A percentile compares a stretch with the other conserved stretches of the same genome.
These are phyloP conservation scores for Apodemus agrarius DNA, from an alignment of 2,797 vertebrate genomes.

Conservation along the genomic window DNA sequence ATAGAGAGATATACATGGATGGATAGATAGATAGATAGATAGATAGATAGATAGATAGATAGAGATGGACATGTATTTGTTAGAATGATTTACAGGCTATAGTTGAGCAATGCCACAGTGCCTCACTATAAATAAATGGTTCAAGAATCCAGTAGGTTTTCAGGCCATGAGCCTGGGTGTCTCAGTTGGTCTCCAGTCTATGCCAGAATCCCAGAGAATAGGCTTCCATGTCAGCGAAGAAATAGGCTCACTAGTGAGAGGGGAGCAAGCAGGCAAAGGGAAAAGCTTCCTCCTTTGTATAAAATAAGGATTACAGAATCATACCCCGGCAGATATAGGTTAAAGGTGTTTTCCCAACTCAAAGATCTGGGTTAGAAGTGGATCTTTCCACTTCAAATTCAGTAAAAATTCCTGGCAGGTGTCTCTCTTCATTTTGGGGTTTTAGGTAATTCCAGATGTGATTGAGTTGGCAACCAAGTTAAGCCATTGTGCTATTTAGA, in stretches of 20 bases:
- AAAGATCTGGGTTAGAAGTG: no score
- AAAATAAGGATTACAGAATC: not conserved
- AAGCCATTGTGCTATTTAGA: not conserved
- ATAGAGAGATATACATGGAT: no score
- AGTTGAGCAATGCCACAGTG: not conserved
- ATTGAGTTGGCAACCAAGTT: not conserved
- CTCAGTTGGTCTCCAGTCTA: not conserved
- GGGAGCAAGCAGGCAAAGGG: not conserved
- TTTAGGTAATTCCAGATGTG: not conserved
- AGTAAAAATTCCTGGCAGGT: not conserved
- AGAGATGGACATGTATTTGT: no score
- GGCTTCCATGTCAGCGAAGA: no score
- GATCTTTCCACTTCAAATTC: not conserved
- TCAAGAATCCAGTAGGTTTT: no score
- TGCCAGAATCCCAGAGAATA: not conserved
- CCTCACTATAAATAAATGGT: not conserved
- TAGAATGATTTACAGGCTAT: not conserved
- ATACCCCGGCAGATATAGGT: not conserved
- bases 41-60: no score
- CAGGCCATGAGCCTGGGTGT: not conserved
- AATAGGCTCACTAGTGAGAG: not conserved
- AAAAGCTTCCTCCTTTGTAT: not conserved
- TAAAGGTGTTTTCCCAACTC: not conserved
- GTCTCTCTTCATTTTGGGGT: not conserved
- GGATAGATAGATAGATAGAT: no score